Percentiles rank a stretch among this genome's conserved stretches.
Conservation (phyloP, 2,113 vertebrate genomes). For the Cromileptes altivelis region DNA sequence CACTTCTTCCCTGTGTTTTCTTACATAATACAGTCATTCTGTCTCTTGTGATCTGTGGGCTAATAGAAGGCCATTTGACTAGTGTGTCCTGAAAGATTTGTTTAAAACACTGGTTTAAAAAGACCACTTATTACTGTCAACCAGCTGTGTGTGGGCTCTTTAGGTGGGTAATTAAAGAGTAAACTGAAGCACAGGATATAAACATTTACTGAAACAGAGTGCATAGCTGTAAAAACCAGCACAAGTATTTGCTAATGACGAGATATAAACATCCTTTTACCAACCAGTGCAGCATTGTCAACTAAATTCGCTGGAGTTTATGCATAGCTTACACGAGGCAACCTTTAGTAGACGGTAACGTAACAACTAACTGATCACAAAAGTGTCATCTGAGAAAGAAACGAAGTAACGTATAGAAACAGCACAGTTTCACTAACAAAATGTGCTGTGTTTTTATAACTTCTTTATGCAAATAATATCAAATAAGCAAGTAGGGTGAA, state of each 20-base stretch:
- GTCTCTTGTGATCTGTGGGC: conserved; percentile 42
- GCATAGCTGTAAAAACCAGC: conserved; percentile 71
- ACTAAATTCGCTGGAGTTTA: conserved; percentile 46
- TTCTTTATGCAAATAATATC: conserved; percentile 54
- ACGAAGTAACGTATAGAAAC: conserved; percentile 49
- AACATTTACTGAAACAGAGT: conserved; percentile 52
- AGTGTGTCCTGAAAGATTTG: conserved; percentile 30
- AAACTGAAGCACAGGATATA: conserved; percentile 57
- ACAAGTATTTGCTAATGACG: conserved; percentile 60
- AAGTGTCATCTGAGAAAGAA: conserved; percentile 25
- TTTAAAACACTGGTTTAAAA: conserved; percentile 45
- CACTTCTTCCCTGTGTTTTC: conserved; percentile 62
- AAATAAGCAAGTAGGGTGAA: conserved; percentile 62
- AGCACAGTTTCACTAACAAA: conserved; percentile 61
- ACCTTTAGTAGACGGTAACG: conserved; percentile 70
- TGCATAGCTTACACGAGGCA: conserved; percentile 84
- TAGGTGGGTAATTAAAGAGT: conserved; percentile 55
- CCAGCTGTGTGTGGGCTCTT: conserved; percentile 53
- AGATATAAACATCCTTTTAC: conserved; percentile 64
- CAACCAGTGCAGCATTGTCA: conserved; percentile 64
- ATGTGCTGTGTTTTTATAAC: conserved; percentile 42
- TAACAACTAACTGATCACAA: conserved; percentile 45
- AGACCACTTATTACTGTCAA: conserved; percentile 56
- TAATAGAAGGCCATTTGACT: conserved; percentile 42
- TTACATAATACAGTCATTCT: conserved; percentile 79